Base-by-base conservation (phyloP, 2,888 invertebrate species). In the Andrena camellia region DNA sequence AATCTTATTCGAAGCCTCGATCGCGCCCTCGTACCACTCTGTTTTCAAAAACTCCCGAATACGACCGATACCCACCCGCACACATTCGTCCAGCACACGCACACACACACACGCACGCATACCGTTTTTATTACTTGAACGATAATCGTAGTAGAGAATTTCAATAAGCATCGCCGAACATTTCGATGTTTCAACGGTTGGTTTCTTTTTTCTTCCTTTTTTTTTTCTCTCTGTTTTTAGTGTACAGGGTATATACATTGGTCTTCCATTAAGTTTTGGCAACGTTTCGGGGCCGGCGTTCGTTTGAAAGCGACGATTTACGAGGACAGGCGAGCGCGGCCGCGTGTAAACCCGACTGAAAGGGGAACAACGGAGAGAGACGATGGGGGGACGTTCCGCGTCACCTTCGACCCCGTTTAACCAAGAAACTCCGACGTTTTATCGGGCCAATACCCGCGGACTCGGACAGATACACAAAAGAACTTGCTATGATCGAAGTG, bases 221-320 rank as follows among this genome's bases (percentile, higher is more conserved):
- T n/a, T 29, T 50, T 26, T 29, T 2, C 10, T 20, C 10, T 54
- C 42, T 42, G 42, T 50, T 67, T 54, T 71, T 82, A 82, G 89
- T 90, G 88, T 89, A 91, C 90, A 91, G 66, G 68, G 79, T 91
- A 91, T 91, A 78, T 91, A 91, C 91, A 91, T 91, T 87, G 89
- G 89, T 89, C 90, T 89, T 87, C 89, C 84, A 85, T 89, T 79
- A 80, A 80, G 77, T 84, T 86, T 87, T 86, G 86, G 83, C 86
- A 85, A 85, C 75, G 81, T 84, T 87, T 86, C 85, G 74, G 64
- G 59, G 54, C 35, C 2, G 5, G 78, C 74, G 73, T 54, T 69
- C 78, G 83, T 72, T 66, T 33, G 57, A 57, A 78, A 81, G 71
- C 50, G 63, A 75, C 68, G 69, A 82, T 81, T 81, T 66, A 75